Conservation (phyloP, 2,113 vertebrate species). For the Zootoca vivipara region DNA sequence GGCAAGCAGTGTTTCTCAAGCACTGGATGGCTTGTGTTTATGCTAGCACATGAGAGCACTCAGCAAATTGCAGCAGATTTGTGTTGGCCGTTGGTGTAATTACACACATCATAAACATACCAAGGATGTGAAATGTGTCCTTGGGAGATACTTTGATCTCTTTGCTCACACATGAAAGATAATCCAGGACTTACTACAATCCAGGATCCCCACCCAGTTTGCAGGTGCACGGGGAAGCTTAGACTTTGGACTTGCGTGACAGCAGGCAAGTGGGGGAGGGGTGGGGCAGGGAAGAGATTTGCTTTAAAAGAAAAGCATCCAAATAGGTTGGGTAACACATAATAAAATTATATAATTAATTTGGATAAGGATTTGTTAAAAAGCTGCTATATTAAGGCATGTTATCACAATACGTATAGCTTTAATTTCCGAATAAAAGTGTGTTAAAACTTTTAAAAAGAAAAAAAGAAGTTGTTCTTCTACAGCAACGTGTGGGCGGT, state of each 20-base stretch:
- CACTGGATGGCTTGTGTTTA: rapidly evolving
- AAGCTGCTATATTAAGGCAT: too few relatives aligned
- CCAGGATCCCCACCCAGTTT: neutral
- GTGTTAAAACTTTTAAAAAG: neutral
- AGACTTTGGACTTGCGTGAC: neutral
- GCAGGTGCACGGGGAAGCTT: neutral
- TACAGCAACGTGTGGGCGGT: neutral
- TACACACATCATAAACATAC: neutral
- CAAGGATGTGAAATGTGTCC: neutral
- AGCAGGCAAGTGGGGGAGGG: neutral
- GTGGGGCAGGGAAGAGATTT: neutral
- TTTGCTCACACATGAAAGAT: neutral
- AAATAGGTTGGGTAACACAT: too few relatives aligned
- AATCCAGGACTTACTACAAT: neutral
- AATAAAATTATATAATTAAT: too few relatives aligned
- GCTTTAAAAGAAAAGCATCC: too few relatives aligned
- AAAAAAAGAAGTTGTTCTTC: neutral
- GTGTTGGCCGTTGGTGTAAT: neutral
- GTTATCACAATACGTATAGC: too few relatives aligned
- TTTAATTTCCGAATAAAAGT: too few relatives aligned
- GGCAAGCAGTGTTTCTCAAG: neutral
- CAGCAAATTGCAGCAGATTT: rapidly evolving
- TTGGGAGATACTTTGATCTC: neutral
- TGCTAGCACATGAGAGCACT: rapidly evolving
- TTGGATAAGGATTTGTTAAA: too few relatives aligned